Evolutionary conservation across 2,113 vertebrate species (phyloP).

Genomic region (Halcyon malimbica): DNA sequence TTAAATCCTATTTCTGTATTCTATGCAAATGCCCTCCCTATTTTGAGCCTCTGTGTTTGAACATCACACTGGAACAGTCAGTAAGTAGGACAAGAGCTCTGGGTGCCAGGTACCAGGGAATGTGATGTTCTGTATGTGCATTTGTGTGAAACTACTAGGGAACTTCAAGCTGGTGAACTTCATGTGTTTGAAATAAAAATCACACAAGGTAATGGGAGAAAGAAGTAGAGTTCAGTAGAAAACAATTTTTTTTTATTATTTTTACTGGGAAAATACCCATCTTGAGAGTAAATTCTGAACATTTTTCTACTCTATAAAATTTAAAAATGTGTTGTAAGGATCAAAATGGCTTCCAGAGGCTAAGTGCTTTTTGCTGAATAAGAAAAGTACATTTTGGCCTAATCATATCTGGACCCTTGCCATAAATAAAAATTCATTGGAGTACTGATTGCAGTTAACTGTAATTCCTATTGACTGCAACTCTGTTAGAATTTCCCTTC

Average conservation of each 20-base stretch:
- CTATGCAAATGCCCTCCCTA: background rate
- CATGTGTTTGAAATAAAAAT: background rate
- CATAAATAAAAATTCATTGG: background rate
- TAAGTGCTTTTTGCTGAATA: background rate
- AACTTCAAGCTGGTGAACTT: background rate
- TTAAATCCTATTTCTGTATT: background rate
- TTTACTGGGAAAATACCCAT: background rate
- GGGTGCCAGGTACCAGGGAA: background rate
- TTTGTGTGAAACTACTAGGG: background rate
- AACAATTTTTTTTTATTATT: background rate
- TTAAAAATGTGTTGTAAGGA: background rate
- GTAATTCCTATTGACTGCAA: background rate
- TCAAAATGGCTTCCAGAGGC: background rate
- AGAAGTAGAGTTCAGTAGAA: background rate
- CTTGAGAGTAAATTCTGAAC: background rate
- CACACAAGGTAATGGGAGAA: background rate
- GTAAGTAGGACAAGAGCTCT: background rate
- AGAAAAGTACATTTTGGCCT: background rate
- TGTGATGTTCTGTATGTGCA: background rate
- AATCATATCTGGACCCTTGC: background rate
- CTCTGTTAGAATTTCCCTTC: background rate
- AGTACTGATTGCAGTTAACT: background rate
- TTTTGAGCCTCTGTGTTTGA: background rate
- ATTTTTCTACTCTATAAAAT: background rate
- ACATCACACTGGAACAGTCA: background rate